Evolutionary conservation across 2,888 invertebrate species (phyloP).

Genomic region (Bombyx huttoni): DNA sequence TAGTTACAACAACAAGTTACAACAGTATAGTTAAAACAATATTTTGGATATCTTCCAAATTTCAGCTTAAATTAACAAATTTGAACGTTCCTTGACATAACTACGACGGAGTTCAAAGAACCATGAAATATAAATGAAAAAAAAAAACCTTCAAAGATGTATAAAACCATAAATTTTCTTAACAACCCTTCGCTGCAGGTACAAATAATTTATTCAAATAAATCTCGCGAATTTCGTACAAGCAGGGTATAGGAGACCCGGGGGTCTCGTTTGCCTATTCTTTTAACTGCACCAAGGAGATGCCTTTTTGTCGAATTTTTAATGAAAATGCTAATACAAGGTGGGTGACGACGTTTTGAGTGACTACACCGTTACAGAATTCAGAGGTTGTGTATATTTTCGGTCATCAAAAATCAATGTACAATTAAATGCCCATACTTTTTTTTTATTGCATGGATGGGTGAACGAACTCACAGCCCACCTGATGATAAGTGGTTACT

Average conservation of each 20-base stretch:
- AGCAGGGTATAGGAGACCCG: conserved; percentile 40
- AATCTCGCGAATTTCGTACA: conserved; percentile 55
- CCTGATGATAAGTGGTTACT: too few relatives aligned
- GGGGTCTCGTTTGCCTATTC: conserved; percentile 52
- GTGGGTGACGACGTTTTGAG: conserved; percentile 23
- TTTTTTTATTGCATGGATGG: too few relatives aligned
- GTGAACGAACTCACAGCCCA: too few relatives aligned
- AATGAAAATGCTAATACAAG: conserved; percentile 50
- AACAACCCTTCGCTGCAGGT: conserved; percentile 68
- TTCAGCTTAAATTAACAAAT: too few relatives aligned
- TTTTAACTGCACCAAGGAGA: conserved; percentile 54
- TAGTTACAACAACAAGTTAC: too few relatives aligned
- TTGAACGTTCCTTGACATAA: too few relatives aligned
- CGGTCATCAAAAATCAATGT: too few relatives aligned
- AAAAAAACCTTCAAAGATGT: conserved; percentile 13
- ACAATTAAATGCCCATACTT: too few relatives aligned
- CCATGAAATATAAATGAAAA: conserved; percentile 7
- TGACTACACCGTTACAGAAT: not conserved
- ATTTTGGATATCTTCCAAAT: too few relatives aligned
- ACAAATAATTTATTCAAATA: conserved; percentile 70
- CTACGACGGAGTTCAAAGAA: too few relatives aligned
- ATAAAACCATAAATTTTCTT: conserved; percentile 45
- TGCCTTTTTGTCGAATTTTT: conserved; percentile 39
- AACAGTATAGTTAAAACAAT: too few relatives aligned
- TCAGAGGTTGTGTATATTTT: not conserved